Conservation (phyloP, 2,888 invertebrate genomes). For the Clostera curtula region DNA sequence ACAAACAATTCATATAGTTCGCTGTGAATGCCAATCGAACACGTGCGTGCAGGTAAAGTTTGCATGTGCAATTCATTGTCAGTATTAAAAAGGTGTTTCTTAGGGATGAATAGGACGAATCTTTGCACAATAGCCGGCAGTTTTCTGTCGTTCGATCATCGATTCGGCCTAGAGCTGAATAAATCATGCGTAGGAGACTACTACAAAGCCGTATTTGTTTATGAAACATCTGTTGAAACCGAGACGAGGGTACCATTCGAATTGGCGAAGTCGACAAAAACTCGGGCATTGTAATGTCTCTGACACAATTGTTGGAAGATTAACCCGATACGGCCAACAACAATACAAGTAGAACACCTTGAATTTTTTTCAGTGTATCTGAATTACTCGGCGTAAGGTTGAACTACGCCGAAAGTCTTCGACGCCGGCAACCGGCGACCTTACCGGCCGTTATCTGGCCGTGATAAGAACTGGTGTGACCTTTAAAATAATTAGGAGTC, state of each 20-base stretch:
- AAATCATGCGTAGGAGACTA: constrained; percentile 66
- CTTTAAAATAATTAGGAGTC: constrained; percentile 64
- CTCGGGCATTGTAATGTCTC: constrained; percentile 44
- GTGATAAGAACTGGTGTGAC: constrained; percentile 66
- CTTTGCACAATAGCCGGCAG: constrained; percentile 64
- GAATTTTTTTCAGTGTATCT: constrained; percentile 37
- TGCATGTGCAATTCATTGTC: constrained; percentile 67
- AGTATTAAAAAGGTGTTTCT: constrained; percentile 54
- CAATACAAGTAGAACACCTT: constrained; percentile 63
- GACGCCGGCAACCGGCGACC: constrained; percentile 56
- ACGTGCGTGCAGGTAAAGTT: constrained; percentile 71
- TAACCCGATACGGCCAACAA: constrained; percentile 61
- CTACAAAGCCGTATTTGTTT: constrained; percentile 60
- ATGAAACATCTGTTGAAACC: constrained; percentile 61
- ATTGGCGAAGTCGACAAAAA: constrained; percentile 56
- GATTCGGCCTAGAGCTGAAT: constrained; percentile 48
- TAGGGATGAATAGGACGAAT: constrained; percentile 43
- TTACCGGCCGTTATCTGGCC: constrained; percentile 52
- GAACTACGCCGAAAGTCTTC: constrained; percentile 20
- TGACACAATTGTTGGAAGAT: constrained; percentile 62
- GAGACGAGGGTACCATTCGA: constrained; percentile 38
- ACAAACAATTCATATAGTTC: constrained; percentile 37
- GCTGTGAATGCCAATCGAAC: constrained; percentile 58
- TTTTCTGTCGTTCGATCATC: constrained; percentile 52
- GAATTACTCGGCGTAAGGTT: constrained; percentile 23